Percentiles rank a stretch among this genome's conserved stretches.
phyloP scores from a whole-genome alignment of 2,888 invertebrate species.

The Hirtodrosophila duncani region DNA sequence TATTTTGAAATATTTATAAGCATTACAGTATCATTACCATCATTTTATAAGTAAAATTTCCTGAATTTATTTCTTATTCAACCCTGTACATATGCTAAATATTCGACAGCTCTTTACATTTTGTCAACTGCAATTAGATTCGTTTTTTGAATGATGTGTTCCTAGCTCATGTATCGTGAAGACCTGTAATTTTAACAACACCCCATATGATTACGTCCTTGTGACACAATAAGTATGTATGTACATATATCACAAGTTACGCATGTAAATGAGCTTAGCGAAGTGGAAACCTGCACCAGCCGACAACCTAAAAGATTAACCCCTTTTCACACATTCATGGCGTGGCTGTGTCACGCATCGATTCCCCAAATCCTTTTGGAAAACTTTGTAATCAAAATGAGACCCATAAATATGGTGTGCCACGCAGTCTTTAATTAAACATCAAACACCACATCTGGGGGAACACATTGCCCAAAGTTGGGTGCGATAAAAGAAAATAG shows the following conservation, averaged over 20 bases:
- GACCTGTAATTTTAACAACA: not conserved
- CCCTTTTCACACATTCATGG: conserved; percentile 56
- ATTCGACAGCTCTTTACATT: too few relatives aligned
- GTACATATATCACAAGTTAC: conserved; percentile 33
- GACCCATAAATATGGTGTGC: conserved; percentile 47
- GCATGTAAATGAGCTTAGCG: conserved; percentile 41
- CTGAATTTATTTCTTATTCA: too few relatives aligned
- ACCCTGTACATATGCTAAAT: too few relatives aligned
- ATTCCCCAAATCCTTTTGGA: conserved; percentile 31
- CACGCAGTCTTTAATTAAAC: conserved; percentile 55
- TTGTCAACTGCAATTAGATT: too few relatives aligned
- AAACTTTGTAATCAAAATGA: conserved; percentile 56
- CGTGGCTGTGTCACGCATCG: conserved; percentile 38
- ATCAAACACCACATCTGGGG: conserved; percentile 10
- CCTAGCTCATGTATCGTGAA: too few relatives aligned
- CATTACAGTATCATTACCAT: too few relatives aligned
- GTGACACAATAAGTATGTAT: too few relatives aligned
- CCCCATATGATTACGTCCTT: conserved; percentile 20
- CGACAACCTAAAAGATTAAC: conserved; percentile 51
- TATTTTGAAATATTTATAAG: too few relatives aligned
- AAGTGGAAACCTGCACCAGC: conserved; percentile 40
- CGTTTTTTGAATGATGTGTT: too few relatives aligned
- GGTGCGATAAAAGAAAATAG: not conserved
- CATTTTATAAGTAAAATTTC: too few relatives aligned
- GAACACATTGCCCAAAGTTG: conserved; percentile 2